A percentile compares a stretch with the other conserved stretches of the same genome.
Evolutionary conservation across 23 tunicate species (phyloP).

Genomic region (Halocynthia roretzi): DNA sequence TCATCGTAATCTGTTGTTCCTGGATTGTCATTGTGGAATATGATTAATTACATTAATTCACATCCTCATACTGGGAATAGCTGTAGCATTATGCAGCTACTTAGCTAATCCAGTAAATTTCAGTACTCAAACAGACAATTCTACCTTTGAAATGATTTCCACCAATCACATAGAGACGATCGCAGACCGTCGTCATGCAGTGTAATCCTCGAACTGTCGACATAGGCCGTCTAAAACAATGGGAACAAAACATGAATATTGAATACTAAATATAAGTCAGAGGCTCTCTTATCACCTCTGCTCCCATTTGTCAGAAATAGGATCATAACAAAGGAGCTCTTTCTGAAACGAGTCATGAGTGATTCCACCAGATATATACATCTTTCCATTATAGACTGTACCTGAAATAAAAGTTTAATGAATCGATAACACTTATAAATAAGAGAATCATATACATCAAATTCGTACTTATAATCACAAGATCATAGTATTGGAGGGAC

Average conservation of each 20-base stretch:
- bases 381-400: conserved; percentile 94
- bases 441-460: no score
- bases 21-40: conserved; percentile 1
- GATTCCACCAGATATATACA: conserved; percentile 99
- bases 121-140: background rate
- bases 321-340: conserved; percentile 90
- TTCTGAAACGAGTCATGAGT: conserved; percentile 99
- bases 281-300: conserved; percentile 33
- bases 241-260: background rate
- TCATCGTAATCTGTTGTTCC: conserved; percentile 98
- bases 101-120: no score
- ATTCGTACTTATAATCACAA: no score
- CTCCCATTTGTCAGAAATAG: conserved; percentile 76
- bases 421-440: no score
- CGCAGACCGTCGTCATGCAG: conserved; percentile 95
- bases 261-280: background rate
- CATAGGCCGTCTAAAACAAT: conserved; percentile 57
- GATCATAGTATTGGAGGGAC: no score
- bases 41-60: no score
- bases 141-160: conserved; percentile 97
- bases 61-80: no score
- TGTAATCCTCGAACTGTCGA: conserved; percentile 93
- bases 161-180: conserved; percentile 83
- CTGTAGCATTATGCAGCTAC: no score
- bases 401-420: conserved; percentile 31